Base-by-base conservation (phyloP, 92 coral and sea anemone genomes). In the Hydrozoanthus gracilis region DNA sequence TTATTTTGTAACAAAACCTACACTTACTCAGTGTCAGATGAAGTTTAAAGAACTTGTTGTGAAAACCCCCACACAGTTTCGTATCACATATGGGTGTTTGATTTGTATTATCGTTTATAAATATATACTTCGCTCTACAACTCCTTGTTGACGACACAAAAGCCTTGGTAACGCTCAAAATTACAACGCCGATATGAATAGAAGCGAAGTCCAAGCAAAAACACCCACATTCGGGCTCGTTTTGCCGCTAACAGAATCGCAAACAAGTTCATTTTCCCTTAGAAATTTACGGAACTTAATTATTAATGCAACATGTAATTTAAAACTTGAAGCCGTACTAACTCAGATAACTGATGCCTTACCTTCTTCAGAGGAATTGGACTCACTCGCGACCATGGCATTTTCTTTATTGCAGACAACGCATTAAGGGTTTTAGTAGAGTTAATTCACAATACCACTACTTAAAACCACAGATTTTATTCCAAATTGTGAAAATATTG, bases 251-350 rank as follows among this genome's bases (percentile, higher is more conserved):
- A 55, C 44, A 46, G 8, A 76, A 17, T 56, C 50, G 56, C 54
- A 48, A 14, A 44, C 20, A 78, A 58, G 44, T 44, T 61, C 44
- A 60, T 44, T 17, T 58, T 61, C 6, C 55, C 9, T 78, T 11
- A 61, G 39, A 78, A 14, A 44, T 58, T 60, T 46, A 45, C 47
- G 83, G 13, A 35, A 78, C 60, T 78, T n/a, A 60, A 58, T 78
- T 78, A 78, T 78, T 78, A 5, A 78, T 61, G 14, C 55, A 13
- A 39, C 27, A 61, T 35, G 54, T 60, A 60, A 61, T 78, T 70
- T 78, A 61, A 78, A 61, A 52, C 47, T 78, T 78, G 83, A 78
- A 64, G 71, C 68, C 52, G 27, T 39, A 6, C 50, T 39, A 61
- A 10, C 58, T 27, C 39, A 27, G 39, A 27, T 27, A 49, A 50